Percentiles rank a stretch among this genome's conserved stretches.
These are phyloP conservation scores for Leptothorax acervorum DNA, from an alignment of 2,888 invertebrate species.

Conservation along the genomic window DNA sequence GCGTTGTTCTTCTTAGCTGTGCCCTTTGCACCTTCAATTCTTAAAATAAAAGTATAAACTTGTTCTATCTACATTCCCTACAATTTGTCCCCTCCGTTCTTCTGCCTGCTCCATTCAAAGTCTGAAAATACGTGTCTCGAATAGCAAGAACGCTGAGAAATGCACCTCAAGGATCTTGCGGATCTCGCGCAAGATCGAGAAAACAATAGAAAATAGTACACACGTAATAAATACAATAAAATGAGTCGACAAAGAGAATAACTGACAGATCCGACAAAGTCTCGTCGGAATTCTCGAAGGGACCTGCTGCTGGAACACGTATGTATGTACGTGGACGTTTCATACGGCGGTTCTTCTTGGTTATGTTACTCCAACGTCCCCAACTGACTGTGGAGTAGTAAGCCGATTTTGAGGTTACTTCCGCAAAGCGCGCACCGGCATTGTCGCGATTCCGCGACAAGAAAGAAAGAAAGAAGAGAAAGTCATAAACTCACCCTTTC, in stretches of 20 bases:
- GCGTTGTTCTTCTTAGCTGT: neutral
- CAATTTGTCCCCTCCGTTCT: neutral
- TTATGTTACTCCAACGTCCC: no score
- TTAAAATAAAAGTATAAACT: neutral
- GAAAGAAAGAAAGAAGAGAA: no score
- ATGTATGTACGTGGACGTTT: no score
- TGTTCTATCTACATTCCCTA: neutral
- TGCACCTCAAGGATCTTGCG: neutral
- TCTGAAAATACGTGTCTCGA: neutral
- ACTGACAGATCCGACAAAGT: neutral
- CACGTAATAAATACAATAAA: neutral
- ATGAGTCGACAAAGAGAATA: neutral
- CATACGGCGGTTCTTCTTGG: no score
- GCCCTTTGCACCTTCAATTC: neutral
- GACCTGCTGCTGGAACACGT: no score
- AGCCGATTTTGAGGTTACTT: no score
- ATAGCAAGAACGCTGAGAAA: neutral
- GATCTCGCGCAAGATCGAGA: neutral
- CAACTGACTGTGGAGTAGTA: no score
- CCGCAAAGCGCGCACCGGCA: no score
- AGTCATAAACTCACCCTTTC: no score
- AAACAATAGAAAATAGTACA: neutral
- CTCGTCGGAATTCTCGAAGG: neutral
- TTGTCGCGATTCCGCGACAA: no score
- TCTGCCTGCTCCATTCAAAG: neutral